Evolutionary conservation across 92 coral and sea anemone species (phyloP).

Genomic region (Phenganax stokvisi): DNA sequence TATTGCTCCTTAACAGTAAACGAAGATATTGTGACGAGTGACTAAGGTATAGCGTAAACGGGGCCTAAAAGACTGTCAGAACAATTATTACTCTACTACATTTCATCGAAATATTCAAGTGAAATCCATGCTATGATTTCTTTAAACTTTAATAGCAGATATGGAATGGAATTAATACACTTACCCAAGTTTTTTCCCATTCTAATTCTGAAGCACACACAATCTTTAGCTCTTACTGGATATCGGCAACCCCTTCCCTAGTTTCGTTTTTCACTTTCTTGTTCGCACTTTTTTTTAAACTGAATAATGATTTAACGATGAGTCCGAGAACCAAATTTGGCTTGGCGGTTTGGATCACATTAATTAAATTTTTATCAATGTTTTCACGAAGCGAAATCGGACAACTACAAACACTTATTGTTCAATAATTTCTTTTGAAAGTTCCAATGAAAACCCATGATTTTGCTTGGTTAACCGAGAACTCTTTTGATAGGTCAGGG

Average conservation of each 20-base stretch:
- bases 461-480: background rate
- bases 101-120: too few relatives aligned
- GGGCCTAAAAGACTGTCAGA: too few relatives aligned
- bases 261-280: background rate
- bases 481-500: background rate
- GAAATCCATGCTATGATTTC: too few relatives aligned
- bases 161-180: too few relatives aligned
- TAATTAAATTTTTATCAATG: background rate
- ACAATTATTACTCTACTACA: too few relatives aligned
- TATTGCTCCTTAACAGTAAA: too few relatives aligned
- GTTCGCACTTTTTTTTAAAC: background rate
- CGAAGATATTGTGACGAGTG: too few relatives aligned
- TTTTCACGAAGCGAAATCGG: background rate
- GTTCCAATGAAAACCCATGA: background rate
- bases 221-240: too few relatives aligned
- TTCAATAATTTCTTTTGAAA: background rate
- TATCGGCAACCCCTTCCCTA: background rate
- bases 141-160: too few relatives aligned
- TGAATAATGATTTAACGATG: background rate
- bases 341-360: background rate
- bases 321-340: constrained; percentile 11
- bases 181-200: too few relatives aligned
- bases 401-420: background rate
- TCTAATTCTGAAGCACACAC: too few relatives aligned
- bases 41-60: too few relatives aligned